Conservation (phyloP, 2,797 vertebrate genomes). For the Ataeniobius toweri region DNA sequence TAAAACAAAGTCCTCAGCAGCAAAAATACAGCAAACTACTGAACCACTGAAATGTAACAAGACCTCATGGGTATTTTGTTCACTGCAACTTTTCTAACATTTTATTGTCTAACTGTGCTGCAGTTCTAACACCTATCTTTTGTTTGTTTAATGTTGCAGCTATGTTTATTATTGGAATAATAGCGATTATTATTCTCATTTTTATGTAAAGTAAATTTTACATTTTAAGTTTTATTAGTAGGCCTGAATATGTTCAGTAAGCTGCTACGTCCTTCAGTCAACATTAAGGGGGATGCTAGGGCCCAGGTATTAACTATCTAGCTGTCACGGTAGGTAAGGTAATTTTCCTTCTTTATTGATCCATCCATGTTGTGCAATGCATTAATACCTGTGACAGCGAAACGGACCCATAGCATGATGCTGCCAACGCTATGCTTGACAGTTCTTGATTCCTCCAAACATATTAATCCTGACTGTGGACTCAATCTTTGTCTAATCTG, state of each 20-base stretch:
- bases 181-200: neutral
- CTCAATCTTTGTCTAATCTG: neutral
- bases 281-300: neutral
- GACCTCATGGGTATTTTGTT: too few relatives aligned
- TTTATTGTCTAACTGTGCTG: too few relatives aligned
- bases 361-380: neutral
- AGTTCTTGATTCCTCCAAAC: neutral
- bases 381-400: neutral
- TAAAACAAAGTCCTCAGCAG: neutral
- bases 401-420: neutral
- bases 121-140: neutral
- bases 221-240: too few relatives aligned
- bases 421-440: neutral
- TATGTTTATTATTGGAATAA: neutral
- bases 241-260: neutral
- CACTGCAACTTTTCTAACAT: too few relatives aligned
- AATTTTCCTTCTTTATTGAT: too few relatives aligned
- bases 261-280: neutral
- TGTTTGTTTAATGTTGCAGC: neutral
- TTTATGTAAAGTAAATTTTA: neutral
- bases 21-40: neutral
- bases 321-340: neutral
- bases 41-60: too few relatives aligned
- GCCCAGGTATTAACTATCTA: neutral
- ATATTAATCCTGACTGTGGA: neutral